A percentile compares a stretch with the other conserved stretches of the same genome.
Conservation (phyloP, 2,888 invertebrate genomes). For the Cheilosia soror region DNA sequence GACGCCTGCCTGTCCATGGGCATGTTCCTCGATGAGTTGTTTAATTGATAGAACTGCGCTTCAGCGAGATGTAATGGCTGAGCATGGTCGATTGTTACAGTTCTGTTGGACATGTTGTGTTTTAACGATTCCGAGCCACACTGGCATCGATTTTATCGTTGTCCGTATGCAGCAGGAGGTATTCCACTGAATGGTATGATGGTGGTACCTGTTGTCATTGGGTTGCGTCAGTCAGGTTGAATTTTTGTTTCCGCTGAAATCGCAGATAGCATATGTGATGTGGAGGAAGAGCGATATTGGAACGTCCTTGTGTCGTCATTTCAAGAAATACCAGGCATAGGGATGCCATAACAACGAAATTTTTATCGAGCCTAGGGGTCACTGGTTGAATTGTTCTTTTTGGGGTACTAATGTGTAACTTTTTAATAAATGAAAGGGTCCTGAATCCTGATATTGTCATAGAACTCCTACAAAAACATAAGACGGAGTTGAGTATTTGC, state of each 20-base stretch:
- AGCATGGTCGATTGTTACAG: constrained; percentile 63
- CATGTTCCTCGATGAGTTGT: constrained; percentile 67
- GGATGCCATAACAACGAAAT: neutral
- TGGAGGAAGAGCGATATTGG: constrained; percentile 9
- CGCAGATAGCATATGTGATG: constrained; percentile 32
- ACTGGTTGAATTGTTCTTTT: too few relatives aligned
- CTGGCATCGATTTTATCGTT: constrained; percentile 23
- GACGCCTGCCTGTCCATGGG: constrained; percentile 39
- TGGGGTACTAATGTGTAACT: too few relatives aligned
- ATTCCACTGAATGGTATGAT: constrained; percentile 43
- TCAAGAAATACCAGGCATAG: neutral
- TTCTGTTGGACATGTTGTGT: constrained; percentile 54
- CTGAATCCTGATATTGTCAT: too few relatives aligned
- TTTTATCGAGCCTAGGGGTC: too few relatives aligned
- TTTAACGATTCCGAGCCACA: constrained; percentile 41
- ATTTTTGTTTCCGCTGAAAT: constrained; percentile 37
- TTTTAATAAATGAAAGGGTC: neutral
- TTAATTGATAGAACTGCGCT: constrained; percentile 71
- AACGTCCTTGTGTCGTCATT: constrained; percentile 53
- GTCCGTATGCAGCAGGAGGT: constrained; percentile 61
- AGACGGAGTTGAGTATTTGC: too few relatives aligned
- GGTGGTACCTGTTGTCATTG: constrained; percentile 55
- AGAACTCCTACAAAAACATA: too few relatives aligned
- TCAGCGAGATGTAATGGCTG: constrained; percentile 50
- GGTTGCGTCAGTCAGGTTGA: constrained; percentile 63